Percentiles rank a stretch among this genome's conserved stretches.
These are phyloP conservation scores for Notodonta dromedarius DNA, from an alignment of 2,888 invertebrate genomes.

Conservation along the genomic window DNA sequence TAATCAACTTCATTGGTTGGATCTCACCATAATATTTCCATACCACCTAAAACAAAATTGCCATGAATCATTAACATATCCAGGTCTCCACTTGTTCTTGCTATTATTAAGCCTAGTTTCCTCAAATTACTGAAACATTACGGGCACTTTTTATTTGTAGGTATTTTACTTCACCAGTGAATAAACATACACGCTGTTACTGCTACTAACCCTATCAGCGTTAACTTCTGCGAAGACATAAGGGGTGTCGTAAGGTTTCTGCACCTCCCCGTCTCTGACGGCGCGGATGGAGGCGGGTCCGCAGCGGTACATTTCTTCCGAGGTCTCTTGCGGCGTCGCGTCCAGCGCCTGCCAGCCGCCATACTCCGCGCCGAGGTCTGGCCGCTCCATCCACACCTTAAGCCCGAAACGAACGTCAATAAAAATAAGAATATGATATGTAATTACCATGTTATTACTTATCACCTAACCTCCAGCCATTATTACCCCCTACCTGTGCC, in stretches of 20 bases:
- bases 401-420: background rate
- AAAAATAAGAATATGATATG: too few species aligned
- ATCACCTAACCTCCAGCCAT: too few species aligned
- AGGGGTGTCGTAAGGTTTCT: constrained; percentile 91
- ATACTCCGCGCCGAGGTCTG: constrained; percentile 90
- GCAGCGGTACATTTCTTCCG: constrained; percentile 92
- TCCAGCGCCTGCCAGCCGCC: constrained; percentile 98
- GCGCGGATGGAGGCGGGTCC: constrained; percentile 95
- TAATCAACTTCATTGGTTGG: constrained; percentile 92
- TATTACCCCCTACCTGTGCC: too few species aligned
- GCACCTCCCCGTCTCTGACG: constrained; percentile 92
- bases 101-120: too few species aligned
- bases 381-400: constrained; percentile 95
- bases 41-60: constrained; percentile 81
- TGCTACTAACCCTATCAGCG: constrained; percentile 89
- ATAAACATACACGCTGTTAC: too few species aligned
- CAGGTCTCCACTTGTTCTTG: too few species aligned
- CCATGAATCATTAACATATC: background rate
- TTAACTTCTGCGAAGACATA: constrained; percentile 97
- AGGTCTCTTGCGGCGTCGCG: constrained; percentile 95
- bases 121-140: too few species aligned
- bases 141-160: too few species aligned
- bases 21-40: constrained; percentile 94
- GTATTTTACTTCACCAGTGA: too few species aligned
- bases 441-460: too few species aligned